Conservation (phyloP, 1,140 invertebrate genomes). For the Agraylea sexmaculata region DNA sequence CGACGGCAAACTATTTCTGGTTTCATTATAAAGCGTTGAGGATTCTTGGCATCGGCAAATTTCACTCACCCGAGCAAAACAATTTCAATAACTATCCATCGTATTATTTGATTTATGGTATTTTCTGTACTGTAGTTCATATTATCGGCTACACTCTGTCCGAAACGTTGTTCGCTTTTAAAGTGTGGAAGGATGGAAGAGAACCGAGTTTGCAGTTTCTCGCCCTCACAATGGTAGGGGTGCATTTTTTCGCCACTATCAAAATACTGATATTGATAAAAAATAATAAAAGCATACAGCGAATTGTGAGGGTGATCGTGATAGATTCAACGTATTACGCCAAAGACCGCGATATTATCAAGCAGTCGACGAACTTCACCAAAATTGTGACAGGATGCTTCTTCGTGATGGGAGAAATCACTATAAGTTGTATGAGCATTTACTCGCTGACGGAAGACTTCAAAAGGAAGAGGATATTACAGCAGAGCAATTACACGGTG, state of each 20-base stretch:
- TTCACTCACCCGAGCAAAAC: slow-evolving; percentile 17
- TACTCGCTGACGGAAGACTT: slow-evolving; percentile 11
- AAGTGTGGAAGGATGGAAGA: slow-evolving; percentile 14
- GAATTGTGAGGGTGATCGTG: slow-evolving; percentile 15
- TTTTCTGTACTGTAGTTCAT: slow-evolving; percentile 10
- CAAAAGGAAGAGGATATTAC: slow-evolving; percentile 8
- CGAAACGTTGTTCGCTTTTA: slow-evolving; percentile 15
- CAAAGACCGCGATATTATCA: slow-evolving; percentile 7
- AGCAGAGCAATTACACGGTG: slow-evolving; percentile 7
- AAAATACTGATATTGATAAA: slow-evolving; percentile 18
- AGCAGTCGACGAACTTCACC: slow-evolving; percentile 5
- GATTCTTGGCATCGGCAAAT: slow-evolving; percentile 16
- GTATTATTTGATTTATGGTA: slow-evolving; percentile 10
- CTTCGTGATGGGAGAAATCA: slow-evolving; percentile 13
- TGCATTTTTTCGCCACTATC: slow-evolving; percentile 14
- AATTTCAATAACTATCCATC: slow-evolving; percentile 18
- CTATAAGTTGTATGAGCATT: slow-evolving; percentile 10
- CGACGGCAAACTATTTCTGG: slow-evolving; percentile 11
- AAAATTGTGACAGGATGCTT: slow-evolving; percentile 13
- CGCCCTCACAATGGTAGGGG: slow-evolving; percentile 13
- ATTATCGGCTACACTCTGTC: slow-evolving; percentile 15
- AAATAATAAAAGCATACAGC: slow-evolving; percentile 20
- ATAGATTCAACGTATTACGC: slow-evolving; percentile 14
- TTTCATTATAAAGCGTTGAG: slow-evolving; percentile 15
- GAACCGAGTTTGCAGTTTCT: slow-evolving; percentile 14